Evolutionary conservation across 2,113 vertebrate species (phyloP).

Genomic region (Psilopsiagon aurifrons): DNA sequence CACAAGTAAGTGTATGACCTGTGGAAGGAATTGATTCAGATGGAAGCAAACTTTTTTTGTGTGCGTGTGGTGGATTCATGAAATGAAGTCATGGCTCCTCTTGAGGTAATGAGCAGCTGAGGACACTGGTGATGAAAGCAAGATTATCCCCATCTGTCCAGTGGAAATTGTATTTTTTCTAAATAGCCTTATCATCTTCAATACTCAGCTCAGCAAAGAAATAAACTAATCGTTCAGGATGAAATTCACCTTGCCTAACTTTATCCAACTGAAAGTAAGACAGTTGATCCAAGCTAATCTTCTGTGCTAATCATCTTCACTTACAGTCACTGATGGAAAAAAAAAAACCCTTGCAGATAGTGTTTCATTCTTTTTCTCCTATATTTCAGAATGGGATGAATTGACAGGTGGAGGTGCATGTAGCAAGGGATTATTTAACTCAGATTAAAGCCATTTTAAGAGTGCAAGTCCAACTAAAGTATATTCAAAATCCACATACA

Average conservation of each 20-base stretch:
- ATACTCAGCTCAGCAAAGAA: not conserved
- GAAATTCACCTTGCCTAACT: not conserved
- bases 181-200: not conserved
- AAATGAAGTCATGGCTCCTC: not conserved
- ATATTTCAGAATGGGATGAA: too few relatives aligned
- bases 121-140: not conserved
- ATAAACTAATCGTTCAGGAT: not conserved
- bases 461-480: not conserved
- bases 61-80: not conserved
- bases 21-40: not conserved
- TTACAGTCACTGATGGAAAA: not conserved
- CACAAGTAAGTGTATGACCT: not conserved
- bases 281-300: not conserved
- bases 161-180: not conserved
- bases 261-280: not conserved
- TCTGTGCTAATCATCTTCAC: not conserved
- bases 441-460: too few relatives aligned
- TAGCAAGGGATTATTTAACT: too few relatives aligned
- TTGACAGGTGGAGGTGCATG: too few relatives aligned
- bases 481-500: not conserved
- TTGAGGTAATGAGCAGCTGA: not conserved
- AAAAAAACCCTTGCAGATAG: too few relatives aligned
- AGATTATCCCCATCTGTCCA: not conserved
- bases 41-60: not conserved
- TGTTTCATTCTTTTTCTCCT: too few relatives aligned